phyloP scores from a whole-genome alignment of 2,888 invertebrate species.

The Phorcus lineatus region DNA sequence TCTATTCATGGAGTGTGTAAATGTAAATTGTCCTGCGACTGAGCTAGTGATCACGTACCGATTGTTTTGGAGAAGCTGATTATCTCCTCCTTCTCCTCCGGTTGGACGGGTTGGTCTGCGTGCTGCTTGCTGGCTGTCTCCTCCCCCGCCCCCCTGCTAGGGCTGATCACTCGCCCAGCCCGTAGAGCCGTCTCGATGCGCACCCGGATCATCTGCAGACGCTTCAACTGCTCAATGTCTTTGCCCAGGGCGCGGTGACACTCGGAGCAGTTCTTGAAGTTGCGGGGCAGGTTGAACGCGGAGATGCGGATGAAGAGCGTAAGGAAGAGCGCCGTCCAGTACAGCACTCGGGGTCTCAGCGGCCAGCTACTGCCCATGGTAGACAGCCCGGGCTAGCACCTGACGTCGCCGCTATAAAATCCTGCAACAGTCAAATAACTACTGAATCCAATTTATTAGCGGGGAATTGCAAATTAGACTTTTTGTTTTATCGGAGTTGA shows the following conservation, averaged over 20 bases:
- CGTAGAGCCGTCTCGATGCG: slow-evolving; percentile 13
- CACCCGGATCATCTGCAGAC: slow-evolving; percentile 18
- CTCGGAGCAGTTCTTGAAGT: slow-evolving; percentile 10
- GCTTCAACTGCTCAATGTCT: slow-evolving; percentile 18
- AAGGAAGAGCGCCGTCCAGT: no score
- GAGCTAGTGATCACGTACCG: background rate
- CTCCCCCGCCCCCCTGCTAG: background rate
- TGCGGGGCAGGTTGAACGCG: background rate
- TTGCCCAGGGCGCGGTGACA: background rate
- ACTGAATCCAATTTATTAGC: no score
- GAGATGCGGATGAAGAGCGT: background rate
- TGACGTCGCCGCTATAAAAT: no score
- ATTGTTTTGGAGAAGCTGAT: background rate
- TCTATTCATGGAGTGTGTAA: no score
- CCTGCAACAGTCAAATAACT: no score
- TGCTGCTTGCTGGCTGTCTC: background rate
- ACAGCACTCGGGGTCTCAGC: no score
- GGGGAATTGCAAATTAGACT: no score
- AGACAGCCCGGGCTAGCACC: no score
- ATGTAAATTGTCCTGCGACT: no score
- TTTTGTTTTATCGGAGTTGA: no score
- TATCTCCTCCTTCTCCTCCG: background rate
- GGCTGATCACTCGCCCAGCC: background rate
- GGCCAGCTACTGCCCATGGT: no score
- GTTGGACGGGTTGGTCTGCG: background rate